Base-by-base conservation (phyloP, 2,113 vertebrate genomes). In the Marcusenius ussheri region DNA sequence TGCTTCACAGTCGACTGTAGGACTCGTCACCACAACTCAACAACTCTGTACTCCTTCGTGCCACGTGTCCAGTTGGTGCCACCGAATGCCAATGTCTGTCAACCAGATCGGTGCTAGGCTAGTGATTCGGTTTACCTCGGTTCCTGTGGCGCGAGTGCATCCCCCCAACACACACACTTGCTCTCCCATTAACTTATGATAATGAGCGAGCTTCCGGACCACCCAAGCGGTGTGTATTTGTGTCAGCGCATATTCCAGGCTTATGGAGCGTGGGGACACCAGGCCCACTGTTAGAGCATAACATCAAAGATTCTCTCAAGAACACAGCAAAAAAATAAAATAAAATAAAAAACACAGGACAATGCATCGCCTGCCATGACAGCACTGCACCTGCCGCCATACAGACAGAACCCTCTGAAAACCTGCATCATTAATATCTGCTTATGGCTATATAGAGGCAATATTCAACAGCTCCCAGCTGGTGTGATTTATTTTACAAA, bases 131-230 rank as follows among this genome's bases (percentile, higher is more conserved):
- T 39, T 51, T 70, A 17, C 53, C 31, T 66, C 13, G 45, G n/a
- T 13, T 84, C 4, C 77, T 21, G 31, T 19, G 62, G 47, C 10
- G 4, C n/a, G 10, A 47, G 19, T 27, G 11, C 27, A 51, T 58
- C 83, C 24, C 27, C 27, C 45, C 35, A n/a, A n/a, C 39, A 39
- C 39, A 19, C 0, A 74, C 10, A n/a, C 6, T 51, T 49, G 47
- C 62, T 46, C 66, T 88, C 85, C 31, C 62, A 87, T 90, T 88
- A 90, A 88, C 47, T 90, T 90, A 88, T 77, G 66, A 90, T 90
- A 90, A 90, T 90, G 49, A 90, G 85, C 19, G 19, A 42, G 46
- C 58, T 90, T 51, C 56, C 62, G 5, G 62, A 42, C 62, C 85
- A 27, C 58, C 74, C 85, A 88, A 77, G 62, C 47, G 9, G 66